These are phyloP conservation scores for Sapajus apella DNA, from an alignment of 2,113 vertebrate genomes.

Conservation along the genomic window DNA sequence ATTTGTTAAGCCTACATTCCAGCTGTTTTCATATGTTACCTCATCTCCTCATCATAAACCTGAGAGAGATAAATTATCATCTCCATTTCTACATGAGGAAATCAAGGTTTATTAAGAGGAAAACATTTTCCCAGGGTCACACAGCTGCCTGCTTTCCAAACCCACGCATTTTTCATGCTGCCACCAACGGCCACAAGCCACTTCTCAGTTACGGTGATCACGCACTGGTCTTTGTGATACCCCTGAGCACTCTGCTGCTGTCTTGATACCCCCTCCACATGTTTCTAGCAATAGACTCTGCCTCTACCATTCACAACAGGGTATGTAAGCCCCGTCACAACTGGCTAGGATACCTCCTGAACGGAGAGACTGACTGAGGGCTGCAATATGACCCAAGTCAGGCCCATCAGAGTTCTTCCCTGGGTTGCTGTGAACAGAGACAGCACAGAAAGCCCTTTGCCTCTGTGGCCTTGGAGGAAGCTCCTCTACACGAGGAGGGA, in stretches of 20 bases:
- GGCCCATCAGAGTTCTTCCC: neutral
- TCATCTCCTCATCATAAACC: neutral
- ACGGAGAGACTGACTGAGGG: neutral
- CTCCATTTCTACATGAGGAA: slow-evolving; percentile 1
- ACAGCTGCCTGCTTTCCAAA: neutral
- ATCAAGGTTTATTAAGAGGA: neutral
- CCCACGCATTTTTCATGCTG: neutral
- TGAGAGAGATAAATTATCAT: neutral
- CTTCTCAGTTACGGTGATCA: neutral
- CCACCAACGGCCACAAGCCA: neutral
- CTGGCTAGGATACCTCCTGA: neutral
- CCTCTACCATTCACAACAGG: neutral
- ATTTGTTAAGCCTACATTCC: neutral
- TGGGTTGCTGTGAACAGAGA: neutral
- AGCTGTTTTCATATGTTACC: neutral
- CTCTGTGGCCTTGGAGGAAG: neutral
- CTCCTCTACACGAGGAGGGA: neutral
- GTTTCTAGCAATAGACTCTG: neutral
- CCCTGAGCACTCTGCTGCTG: neutral
- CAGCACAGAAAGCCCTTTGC: neutral
- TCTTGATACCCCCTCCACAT: neutral
- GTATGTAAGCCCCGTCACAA: neutral
- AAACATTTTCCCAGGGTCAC: neutral
- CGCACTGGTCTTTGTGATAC: neutral
- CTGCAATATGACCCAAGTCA: neutral